Evolutionary conservation across 2,888 invertebrate genomes (phyloP).

Genomic region (Coelopa pilipes): DNA sequence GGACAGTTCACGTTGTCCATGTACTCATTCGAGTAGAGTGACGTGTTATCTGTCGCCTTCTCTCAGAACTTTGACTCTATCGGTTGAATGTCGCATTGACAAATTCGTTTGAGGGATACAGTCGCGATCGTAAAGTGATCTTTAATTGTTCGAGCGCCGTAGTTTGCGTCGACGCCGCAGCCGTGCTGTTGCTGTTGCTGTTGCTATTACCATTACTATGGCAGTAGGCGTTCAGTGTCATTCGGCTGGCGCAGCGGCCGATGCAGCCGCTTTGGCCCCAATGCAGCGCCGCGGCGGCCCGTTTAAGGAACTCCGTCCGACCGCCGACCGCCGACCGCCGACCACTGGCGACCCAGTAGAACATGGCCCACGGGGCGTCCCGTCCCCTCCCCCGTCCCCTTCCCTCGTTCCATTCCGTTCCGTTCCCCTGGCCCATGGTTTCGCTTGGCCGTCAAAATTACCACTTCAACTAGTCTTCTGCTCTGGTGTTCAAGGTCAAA

Average conservation of each 20-base stretch:
- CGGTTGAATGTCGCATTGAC: conserved; percentile 61
- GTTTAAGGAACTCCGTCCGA: too few species aligned
- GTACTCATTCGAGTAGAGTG: conserved; percentile 66
- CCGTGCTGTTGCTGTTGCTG: conserved; percentile 19
- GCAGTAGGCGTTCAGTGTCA: conserved; percentile 31
- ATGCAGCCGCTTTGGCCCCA: too few species aligned
- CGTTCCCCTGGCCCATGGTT: too few species aligned
- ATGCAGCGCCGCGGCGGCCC: too few species aligned
- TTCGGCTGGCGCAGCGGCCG: conserved; percentile 27
- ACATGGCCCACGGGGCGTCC: too few species aligned
- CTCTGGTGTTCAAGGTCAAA: conserved; percentile 36
- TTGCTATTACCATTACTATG: too few species aligned
- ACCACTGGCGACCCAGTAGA: too few species aligned
- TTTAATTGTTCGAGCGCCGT: conserved; percentile 41
- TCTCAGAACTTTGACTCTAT: conserved; percentile 66
- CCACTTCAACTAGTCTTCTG: background rate
- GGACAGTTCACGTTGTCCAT: conserved; percentile 60
- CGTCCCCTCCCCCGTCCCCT: too few species aligned
- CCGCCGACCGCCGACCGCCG: too few species aligned
- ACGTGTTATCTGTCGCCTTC: conserved; percentile 66
- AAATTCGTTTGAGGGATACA: conserved; percentile 36
- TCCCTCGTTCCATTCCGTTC: too few species aligned
- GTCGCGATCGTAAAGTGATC: conserved; percentile 29
- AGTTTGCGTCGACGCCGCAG: background rate
- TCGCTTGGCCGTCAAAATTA: too few species aligned